Percentiles rank a stretch among this genome's conserved stretches.
Conservation (phyloP, 92 coral and sea anemone species). For the Pocillopora meandrina region DNA sequence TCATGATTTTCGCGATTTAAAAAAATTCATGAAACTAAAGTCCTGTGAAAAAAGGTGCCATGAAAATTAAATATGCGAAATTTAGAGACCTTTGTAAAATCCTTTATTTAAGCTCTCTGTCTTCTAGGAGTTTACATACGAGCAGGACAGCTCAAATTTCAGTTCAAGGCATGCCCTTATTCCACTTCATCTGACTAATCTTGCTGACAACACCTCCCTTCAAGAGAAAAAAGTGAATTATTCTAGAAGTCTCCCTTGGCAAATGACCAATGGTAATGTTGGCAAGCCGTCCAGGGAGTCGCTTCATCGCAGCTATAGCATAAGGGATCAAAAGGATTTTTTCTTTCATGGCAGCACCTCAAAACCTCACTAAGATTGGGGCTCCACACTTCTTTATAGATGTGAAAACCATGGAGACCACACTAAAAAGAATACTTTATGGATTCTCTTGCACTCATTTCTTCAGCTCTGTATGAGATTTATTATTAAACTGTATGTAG, state of each 20-base stretch:
- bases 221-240: conserved; percentile 6
- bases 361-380: neutral
- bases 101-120: too few relatives aligned
- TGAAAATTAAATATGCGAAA: too few relatives aligned
- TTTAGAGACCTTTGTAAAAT: too few relatives aligned
- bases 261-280: conserved; percentile 40
- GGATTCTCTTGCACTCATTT: conserved; percentile 53
- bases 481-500: conserved; percentile 40
- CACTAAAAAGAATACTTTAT: neutral
- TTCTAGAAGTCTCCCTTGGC: conserved; percentile 16
- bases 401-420: too few relatives aligned
- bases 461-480: conserved; percentile 23
- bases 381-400: too few relatives aligned
- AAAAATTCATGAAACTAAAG: too few relatives aligned
- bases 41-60: too few relatives aligned
- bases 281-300: conserved; percentile 40
- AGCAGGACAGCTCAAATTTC: too few relatives aligned
- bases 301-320: conserved; percentile 47
- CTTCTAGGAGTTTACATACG: too few relatives aligned
- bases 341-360: conserved; percentile 47
- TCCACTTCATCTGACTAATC: too few relatives aligned
- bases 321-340: conserved; percentile 35
- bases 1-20: too few relatives aligned
- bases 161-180: too few relatives aligned
- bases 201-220: conserved; percentile 5